Conservation (phyloP, 2,113 vertebrate species). For the Lamprotornis superbus region DNA sequence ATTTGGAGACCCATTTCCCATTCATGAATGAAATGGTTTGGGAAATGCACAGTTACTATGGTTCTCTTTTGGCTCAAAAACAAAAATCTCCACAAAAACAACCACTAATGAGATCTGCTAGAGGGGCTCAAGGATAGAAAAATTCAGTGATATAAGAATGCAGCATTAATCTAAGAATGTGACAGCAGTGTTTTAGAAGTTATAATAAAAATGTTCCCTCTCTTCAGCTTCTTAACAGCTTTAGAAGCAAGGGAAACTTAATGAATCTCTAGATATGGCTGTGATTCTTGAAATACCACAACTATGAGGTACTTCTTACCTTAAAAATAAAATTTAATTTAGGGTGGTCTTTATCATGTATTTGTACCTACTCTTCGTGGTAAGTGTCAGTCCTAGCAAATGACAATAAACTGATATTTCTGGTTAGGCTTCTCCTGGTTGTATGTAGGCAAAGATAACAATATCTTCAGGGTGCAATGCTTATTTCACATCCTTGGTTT, state of each 20-base stretch:
- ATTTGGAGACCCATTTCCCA: constrained; percentile 32
- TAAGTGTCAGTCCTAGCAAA: constrained; percentile 14
- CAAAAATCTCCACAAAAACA: constrained; percentile 36
- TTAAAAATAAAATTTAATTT: neutral
- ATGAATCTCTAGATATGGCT: neutral
- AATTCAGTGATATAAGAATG: neutral
- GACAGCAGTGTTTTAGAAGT: neutral
- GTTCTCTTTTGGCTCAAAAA: constrained; percentile 36
- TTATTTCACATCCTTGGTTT: neutral
- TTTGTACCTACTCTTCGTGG: neutral
- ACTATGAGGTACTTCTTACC: neutral
- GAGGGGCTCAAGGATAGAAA: neutral
- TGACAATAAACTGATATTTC: neutral
- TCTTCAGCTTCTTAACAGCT: neutral
- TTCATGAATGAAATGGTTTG: constrained; percentile 52
- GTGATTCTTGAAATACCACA: neutral
- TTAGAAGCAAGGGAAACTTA: neutral
- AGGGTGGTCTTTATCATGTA: neutral
- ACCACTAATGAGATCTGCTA: neutral
- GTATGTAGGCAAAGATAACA: constrained; percentile 9
- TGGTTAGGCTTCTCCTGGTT: neutral
- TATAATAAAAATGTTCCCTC: neutral
- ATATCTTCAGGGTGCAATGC: neutral
- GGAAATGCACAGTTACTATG: constrained; percentile 57
- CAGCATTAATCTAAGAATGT: neutral